Evolutionary conservation across 2,797 vertebrate genomes (phyloP), one percentile per base, ranked within the genome.

Genomic region (Gastrophryne carolinensis): DNA sequence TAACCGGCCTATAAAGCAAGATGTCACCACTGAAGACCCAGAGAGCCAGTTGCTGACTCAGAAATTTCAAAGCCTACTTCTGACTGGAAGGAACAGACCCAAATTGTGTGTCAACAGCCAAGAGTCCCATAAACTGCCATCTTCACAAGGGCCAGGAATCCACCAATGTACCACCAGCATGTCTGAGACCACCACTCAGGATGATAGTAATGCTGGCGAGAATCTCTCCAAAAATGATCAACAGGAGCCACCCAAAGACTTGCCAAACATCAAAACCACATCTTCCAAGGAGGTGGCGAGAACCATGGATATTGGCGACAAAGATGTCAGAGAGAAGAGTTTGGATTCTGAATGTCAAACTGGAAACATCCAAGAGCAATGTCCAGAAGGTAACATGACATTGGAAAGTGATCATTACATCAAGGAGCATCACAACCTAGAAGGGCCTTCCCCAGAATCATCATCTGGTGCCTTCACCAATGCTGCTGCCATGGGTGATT

Each of bases 321-420:
- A 44, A 10, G 35, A 12, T 1, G 2, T 2, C 11, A 2, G 27
- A n/a, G 1, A 0, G 0, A 8, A 11, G 10, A 5, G 1, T 4
- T 7, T n/a, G 0, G 30, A 27, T 4, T 12, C 12, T 19, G 12
- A 0, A 5, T 11, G 19, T 21, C 6, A 53, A 2, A n/a, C 3
- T 21, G 34, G 8, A 24, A 44, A 5, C 5, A 24, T 5, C 37
- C 53, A 60, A 50, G 52, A 23, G 5, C 19, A 49, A 5, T 2
- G 15, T 6, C 23, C 62, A 30, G 30, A 24, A 30, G 23, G n/a
- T 4, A n/a, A n/a, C 23, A 62, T 27, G 5, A 13, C 57, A 37
- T 37, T 2, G 5, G 0, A 13, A 17, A 17, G 60, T 39, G 35
- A 29, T 39, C 13, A 21, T n/a, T 1, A 27, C 1, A 13, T 1